Evolutionary conservation across 2,888 invertebrate species (phyloP), one percentile per base, ranked within the genome.

Genomic region (Trissolcus brochymenae): DNA sequence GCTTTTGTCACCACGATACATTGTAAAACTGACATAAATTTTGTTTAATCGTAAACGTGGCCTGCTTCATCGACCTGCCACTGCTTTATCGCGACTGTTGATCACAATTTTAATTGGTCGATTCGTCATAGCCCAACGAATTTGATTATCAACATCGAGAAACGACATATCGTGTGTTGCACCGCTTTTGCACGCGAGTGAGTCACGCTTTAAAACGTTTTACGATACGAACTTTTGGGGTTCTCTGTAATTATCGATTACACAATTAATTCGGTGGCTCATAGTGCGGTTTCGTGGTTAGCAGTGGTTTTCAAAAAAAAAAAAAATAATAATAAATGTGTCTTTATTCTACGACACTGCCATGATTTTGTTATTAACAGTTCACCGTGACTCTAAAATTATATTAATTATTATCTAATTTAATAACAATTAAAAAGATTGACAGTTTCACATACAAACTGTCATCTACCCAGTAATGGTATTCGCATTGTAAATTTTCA

Each of bases 121-220:
- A 88, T 89, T 89, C 88, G 88, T 88, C 88, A 89, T 89, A 86
- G 86, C 84, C 84, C 84, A 83, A 85, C 84, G 86, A 88, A 87
- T 87, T 87, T 86, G 87, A 88, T 88, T 88, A 89, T 88, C 87
- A 87, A 85, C 82, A 85, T 84, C 83, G 83, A 84, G 83, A 82
- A 84, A 86, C 84, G 85, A 81, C 82, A 80, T 85, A 86, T 86
- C 86, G 84, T 83, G 82, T 68, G 81, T 75, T 79, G 81, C 80
- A 79, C 79, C 76, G 78, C 64, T 64, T 67, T 50, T 84, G 85
- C 86, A 85, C 84, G 85, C 86, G 82, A 88, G 82, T 88, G 87
- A 88, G 87, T 88, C 88, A 88, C 83, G 85, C 84, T 84, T 84
- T 85, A 83, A 84, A 86, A 78, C 78, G 70, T 80, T 73, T 78